Base-by-base conservation (phyloP, 2,888 invertebrate species). In the Leptopilina myrica region DNA sequence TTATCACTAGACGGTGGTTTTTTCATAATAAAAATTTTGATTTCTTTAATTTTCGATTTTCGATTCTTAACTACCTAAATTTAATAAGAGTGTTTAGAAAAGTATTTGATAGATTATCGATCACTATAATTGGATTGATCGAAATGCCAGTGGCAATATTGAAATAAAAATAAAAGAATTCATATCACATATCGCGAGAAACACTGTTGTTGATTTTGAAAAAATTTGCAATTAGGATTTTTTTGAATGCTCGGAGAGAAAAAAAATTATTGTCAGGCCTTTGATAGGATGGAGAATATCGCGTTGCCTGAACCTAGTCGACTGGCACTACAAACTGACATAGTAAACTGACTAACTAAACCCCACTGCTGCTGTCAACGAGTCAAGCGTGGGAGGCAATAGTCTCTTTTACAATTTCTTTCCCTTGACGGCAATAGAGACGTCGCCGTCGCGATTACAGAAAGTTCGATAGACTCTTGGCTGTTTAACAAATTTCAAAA, bases 381-480 rank as follows among this genome's bases (percentile, higher is more conserved):
- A 85, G 84, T 83, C 81, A 85, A 86, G 88, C 86, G 89, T 88
- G 89, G 89, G 88, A 89, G 89, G 87, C 85, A 85, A 56, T 86
- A 86, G 87, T 87, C 88, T 84, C 88, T 88, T 88, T 86, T 84
- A 80, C 78, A 86, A 86, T 80, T 85, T 83, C 82, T 82, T 79
- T 73, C 77, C 73, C 79, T 77, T 76, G 43, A 26, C 49, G 64
- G 62, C 49, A 15, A 64, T 76, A 64, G 62, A 64, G 76, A 64
- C 46, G 62, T 76, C 64, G 64, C 49, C 46, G 76, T 64, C 26
- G 76, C 76, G 62, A 64, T 76, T 76, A 73, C n/a, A 33, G 33
- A 53, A 73, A 73, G 69, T 73, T 73, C 69, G 53, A 73, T 73
- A 73, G 69, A 73, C 69, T 73, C 69, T 73, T 33, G 11, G 46